Evolutionary conservation across 2,797 vertebrate genomes (phyloP).

Genomic region (Characodon lateralis): DNA sequence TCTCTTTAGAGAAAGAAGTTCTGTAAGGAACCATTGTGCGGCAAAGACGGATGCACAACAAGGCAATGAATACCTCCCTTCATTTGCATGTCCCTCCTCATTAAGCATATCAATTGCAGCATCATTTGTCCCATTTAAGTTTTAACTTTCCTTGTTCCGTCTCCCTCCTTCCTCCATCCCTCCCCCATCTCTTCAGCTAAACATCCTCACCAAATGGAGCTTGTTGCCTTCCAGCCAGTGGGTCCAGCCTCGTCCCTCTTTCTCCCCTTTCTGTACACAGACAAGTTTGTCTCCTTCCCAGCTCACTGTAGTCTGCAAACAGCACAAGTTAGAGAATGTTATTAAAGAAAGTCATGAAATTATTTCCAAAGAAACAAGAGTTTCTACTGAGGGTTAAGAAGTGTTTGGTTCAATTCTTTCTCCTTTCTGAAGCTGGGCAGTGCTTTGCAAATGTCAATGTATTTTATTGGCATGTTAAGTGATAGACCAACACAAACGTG

Average conservation of each 20-base stretch:
- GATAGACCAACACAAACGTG: neutral
- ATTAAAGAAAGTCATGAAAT: neutral
- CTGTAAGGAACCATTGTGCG: neutral
- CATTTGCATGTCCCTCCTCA: conserved; percentile 41
- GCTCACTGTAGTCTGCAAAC: conserved; percentile 85
- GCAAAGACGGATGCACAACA: conserved; percentile 1
- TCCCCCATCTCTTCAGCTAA: neutral
- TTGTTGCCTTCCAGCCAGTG: conserved; percentile 91
- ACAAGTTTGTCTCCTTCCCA: conserved; percentile 91
- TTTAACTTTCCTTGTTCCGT: conserved; percentile 38
- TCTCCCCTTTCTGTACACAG: conserved; percentile 90
- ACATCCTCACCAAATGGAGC: conserved; percentile 85
- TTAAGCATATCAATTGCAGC: conserved; percentile 28
- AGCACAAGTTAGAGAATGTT: conserved; percentile 5
- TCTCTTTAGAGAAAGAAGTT: conserved; percentile 12
- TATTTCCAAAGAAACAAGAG: neutral
- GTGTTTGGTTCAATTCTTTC: neutral
- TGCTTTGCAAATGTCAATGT: neutral
- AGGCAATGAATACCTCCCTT: conserved; percentile 11
- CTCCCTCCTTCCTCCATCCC: neutral
- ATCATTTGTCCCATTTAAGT: conserved; percentile 11
- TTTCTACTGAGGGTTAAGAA: neutral
- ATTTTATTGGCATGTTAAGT: neutral
- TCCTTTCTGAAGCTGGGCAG: neutral
- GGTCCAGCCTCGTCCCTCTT: conserved; percentile 91